Evolutionary conservation across 2,797 vertebrate genomes (phyloP).

Genomic region (Mormyrops attenuatus): DNA sequence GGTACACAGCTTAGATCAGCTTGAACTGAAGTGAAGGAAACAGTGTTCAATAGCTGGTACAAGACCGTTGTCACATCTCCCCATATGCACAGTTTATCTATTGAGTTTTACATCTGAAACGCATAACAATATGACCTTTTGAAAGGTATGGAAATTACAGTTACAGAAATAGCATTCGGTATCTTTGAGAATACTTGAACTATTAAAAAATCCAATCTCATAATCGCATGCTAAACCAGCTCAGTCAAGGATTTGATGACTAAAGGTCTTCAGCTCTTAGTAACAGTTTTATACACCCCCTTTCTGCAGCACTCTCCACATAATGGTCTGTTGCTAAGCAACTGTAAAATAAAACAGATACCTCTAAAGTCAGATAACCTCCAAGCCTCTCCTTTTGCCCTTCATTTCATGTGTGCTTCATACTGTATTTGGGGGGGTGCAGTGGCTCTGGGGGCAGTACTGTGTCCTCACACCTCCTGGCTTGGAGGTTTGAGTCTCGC

Average conservation of each 20-base stretch:
- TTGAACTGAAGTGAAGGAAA: background rate
- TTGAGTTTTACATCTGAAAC: background rate
- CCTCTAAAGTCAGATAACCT: conserved; percentile 54
- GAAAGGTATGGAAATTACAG: background rate
- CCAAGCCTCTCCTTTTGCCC: conserved; percentile 33
- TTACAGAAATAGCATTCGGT: conserved; percentile 3
- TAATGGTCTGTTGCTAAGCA: conserved; percentile 68
- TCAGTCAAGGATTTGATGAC: conserved; percentile 37
- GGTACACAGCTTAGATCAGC: background rate
- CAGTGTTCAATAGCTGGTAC: background rate
- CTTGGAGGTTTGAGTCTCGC: background rate
- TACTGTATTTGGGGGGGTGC: background rate
- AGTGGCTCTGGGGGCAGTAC: background rate
- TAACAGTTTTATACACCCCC: conserved; percentile 49
- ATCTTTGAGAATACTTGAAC: conserved; percentile 14
- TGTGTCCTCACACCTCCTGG: background rate
- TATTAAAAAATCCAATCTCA: conserved; percentile 12
- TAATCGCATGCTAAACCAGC: conserved; percentile 24
- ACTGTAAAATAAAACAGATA: conserved; percentile 68
- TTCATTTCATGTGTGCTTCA: conserved; percentile 26
- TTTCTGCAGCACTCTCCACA: conserved; percentile 40
- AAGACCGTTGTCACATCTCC: background rate
- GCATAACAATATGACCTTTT: background rate
- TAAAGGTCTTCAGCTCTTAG: conserved; percentile 32
- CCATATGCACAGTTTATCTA: background rate